Conservation (phyloP, 2,797 vertebrate genomes). For the Acomys russatus region DNA sequence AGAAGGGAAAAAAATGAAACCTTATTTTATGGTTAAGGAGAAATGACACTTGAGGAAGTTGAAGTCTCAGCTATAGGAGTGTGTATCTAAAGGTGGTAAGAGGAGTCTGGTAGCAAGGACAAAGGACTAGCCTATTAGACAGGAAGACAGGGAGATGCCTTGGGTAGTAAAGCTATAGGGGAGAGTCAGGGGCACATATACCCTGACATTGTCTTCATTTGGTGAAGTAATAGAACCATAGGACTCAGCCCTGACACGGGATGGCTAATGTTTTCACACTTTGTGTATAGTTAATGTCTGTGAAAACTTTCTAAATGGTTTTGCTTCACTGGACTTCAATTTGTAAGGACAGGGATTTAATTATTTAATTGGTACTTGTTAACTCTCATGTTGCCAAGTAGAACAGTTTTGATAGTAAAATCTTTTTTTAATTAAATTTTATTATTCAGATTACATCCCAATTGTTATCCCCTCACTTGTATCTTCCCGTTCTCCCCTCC, state of each 20-base stretch:
- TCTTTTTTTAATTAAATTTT: no score
- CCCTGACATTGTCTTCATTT: background rate
- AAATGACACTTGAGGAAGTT: constrained; percentile 15
- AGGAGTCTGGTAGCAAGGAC: background rate
- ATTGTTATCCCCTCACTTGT: no score
- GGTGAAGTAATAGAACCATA: background rate
- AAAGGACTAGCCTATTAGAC: background rate
- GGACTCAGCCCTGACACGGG: background rate
- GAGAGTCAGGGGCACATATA: background rate
- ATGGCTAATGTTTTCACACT: background rate
- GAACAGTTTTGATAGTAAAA: background rate
- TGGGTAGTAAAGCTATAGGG: background rate
- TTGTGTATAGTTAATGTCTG: background rate
- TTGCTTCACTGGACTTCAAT: background rate
- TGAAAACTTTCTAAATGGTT: background rate
- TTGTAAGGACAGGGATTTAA: background rate
- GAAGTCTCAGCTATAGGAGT: background rate
- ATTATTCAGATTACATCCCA: no score
- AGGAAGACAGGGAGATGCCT: background rate
- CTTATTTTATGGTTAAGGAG: background rate
- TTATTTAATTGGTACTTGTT: background rate
- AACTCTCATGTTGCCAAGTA: background rate
- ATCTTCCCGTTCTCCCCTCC: no score
- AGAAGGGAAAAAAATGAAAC: background rate
- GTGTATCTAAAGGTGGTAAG: background rate